phyloP scores from a whole-genome alignment of 2,797 vertebrate species.

The Bradypodion ventrale region DNA sequence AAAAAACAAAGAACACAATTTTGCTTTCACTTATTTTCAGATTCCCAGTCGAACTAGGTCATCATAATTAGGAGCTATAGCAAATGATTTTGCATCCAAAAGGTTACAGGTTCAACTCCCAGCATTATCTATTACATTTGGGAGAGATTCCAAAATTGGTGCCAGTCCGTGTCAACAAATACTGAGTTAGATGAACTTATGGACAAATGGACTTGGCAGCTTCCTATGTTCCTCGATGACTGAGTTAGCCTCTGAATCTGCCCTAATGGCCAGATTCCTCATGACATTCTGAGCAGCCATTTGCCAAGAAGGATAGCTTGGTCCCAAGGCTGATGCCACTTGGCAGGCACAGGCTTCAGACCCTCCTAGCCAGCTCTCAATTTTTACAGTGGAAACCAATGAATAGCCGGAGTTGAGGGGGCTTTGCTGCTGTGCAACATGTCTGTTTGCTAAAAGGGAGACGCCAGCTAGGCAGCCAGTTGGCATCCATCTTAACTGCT shows the following conservation, averaged over 20 bases:
- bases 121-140: neutral
- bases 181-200: neutral
- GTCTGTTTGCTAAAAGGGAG: neutral
- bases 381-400: constrained; percentile 24
- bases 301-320: neutral
- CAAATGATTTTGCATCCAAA: neutral
- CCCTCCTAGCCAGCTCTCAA: neutral
- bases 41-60: neutral
- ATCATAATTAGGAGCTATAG: too few species aligned
- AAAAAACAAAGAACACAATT: neutral
- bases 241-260: neutral
- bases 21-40: neutral
- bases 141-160: neutral
- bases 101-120: neutral
- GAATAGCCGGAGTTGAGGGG: neutral
- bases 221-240: neutral
- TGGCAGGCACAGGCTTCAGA: neutral
- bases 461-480: constrained; percentile 22
- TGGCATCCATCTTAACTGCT: constrained; percentile 49
- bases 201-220: too few species aligned
- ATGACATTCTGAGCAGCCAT: neutral
- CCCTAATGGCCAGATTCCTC: neutral
- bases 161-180: neutral
- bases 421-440: constrained; percentile 21
- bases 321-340: neutral